Percentiles rank a stretch among this genome's conserved stretches.
phyloP scores from a whole-genome alignment of 2,888 invertebrate species.

The Stenotaenia linearis region DNA sequence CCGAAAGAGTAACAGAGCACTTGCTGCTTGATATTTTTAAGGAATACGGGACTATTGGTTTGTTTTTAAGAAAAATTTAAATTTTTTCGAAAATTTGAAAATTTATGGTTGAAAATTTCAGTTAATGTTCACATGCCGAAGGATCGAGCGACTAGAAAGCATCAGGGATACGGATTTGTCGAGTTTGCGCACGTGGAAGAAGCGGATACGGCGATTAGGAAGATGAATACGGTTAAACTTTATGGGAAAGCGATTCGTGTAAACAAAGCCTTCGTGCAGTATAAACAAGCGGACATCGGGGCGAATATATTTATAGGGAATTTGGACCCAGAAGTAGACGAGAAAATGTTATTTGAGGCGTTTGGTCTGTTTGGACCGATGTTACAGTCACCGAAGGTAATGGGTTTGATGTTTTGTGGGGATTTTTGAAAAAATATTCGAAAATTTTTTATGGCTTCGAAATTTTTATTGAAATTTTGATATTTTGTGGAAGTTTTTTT shows the following conservation, averaged over 20 bases:
- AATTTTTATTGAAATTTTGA: no score
- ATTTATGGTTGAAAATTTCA: no score
- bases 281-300: constrained; percentile 97
- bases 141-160: constrained; percentile 95
- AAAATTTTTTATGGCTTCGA: neutral
- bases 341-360: constrained; percentile 95
- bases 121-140: constrained; percentile 99
- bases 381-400: constrained; percentile 92
- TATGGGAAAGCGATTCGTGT: constrained; percentile 98
- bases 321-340: constrained; percentile 97
- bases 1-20: constrained; percentile 96
- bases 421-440: neutral
- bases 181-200: constrained; percentile 99
- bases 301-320: constrained; percentile 99
- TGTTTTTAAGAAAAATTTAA: no score
- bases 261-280: constrained; percentile 98
- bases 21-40: constrained; percentile 98
- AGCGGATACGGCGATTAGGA: constrained; percentile 99
- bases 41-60: constrained; percentile 96
- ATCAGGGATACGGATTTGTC: constrained; percentile 99
- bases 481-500: no score
- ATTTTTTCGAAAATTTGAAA: no score
- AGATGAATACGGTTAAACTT: constrained; percentile 99
- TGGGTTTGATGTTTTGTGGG: constrained; percentile 28
- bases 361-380: constrained; percentile 99